Evolutionary conservation across 2,888 invertebrate species (phyloP), one percentile per base, ranked within the genome.

Genomic region (Campaea margaritaria): DNA sequence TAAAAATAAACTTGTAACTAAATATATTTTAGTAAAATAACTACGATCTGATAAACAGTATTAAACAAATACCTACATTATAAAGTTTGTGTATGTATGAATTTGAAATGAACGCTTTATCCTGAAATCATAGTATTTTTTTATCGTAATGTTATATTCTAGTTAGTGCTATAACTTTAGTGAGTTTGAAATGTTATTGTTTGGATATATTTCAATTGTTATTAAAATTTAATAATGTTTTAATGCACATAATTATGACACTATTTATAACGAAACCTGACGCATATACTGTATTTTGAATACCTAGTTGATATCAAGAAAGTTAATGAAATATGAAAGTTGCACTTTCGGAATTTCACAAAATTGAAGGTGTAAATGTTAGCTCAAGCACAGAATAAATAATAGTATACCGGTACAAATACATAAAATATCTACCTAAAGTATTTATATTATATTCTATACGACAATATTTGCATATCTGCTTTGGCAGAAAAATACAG

Each of bases 121-220:
- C 71, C 78, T 75, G 82, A 73, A 79, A 75, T 42, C 72, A 85
- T 83, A 86, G 81, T 86, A 86, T 88, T 87, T 89, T 87, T 85
- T 83, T 83, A 83, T 82, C 71, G 39, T 47, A 58, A 57, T 54
- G 49, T 55, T 58, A 56, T 53, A 58, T 44, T 65, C 15, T 62
- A 62, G 56, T 42, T 54, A 54, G 47, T 43, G 41, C 36, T 47
- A 43, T 54, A 46, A 45, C 8, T 43, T 52, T 51, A 53, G 50
- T 39, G n/a, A 15, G 28, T 49, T 56, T 56, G 12, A 31, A 47
- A 52, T 55, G 47, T 50, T 54, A 45, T 57, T 45, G 11, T 58
- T 55, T 49, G 4, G 44, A 51, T 41, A 50, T 53, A 50, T 59
- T 63, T 64, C 61, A 45, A 58, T 59, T 60, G 49, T 43, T 57